Base-by-base conservation (phyloP, 2,888 invertebrate species). In the Dione juno region DNA sequence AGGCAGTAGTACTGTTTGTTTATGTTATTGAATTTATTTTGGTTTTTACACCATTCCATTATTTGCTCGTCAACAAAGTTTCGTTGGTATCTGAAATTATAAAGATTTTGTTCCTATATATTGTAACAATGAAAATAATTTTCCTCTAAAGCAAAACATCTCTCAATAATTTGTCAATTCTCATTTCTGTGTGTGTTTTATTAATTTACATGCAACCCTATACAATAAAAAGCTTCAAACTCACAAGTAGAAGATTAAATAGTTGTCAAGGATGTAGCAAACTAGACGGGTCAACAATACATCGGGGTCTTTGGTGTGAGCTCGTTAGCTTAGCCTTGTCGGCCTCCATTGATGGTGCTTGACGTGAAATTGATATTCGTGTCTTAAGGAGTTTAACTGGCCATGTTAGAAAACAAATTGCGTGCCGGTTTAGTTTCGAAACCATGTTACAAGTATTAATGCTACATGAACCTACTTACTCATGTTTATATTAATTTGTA, bases 251-350 rank as follows among this genome's bases (percentile, higher is more conserved):
- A 72, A 76, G 75, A 75, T 75, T 75, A 75, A 75, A 76, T 72
- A 74, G 67, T 73, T 73, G 75, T 77, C 76, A 74, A 65, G 72
- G 71, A 75, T 74, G 75, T 64, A 71, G 76, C 78, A 76, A 79
- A 80, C 76, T 74, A 77, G 80, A 77, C 78, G 76, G 72, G 69
- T 63, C 71, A 74, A 80, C 78, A 80, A 79, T 75, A 63, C 66
- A 48, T 75, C 80, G 81, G 79, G 72, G 16, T 73, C 76, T 80
- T 79, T 80, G 80, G 77, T 54, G 52, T 43, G 45, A 72, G 70
- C 75, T 76, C 71, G 75, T 76, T 76, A 76, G 74, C 70, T 74
- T 66, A 73, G 70, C 69, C 69, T 58, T 68, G 72, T 45, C 72
- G 72, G 69, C 63, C 52, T 57, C 52, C 54, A 71, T 71, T 71